Percentiles rank a stretch among this genome's conserved stretches.
Conservation (phyloP, 1,140 invertebrate species). For the Grapholita molesta region DNA sequence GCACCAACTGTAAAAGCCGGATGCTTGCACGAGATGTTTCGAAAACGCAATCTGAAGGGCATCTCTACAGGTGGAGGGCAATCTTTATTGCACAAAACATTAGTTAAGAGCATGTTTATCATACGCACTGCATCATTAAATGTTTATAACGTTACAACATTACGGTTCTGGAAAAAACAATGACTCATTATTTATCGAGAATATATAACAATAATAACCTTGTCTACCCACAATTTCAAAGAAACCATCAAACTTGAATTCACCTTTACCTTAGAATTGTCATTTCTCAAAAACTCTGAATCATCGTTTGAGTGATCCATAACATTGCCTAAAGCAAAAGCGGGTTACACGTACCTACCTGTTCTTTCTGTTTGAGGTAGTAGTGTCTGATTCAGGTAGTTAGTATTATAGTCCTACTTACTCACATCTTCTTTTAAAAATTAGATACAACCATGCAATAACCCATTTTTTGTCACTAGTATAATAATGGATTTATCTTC, state of each 20-base stretch:
- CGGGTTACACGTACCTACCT: neutral
- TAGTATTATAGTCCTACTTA: no score
- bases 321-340: neutral
- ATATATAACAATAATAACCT: neutral
- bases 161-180: neutral
- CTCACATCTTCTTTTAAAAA: no score
- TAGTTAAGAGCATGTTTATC: slow-evolving; percentile 44
- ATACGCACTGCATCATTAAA: slow-evolving; percentile 19
- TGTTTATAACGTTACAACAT: neutral
- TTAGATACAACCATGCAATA: no score
- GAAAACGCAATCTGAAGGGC: slow-evolving; percentile 62
- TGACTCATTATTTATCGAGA: neutral
- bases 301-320: neutral
- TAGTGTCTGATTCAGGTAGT: no score
- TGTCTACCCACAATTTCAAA: neutral
- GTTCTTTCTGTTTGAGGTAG: neutral
- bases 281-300: slow-evolving; percentile 4
- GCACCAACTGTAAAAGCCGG: slow-evolving; percentile 25
- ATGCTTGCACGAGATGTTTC: slow-evolving; percentile 62
- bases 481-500: neutral
- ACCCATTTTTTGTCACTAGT: no score
- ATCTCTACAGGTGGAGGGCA: slow-evolving; percentile 47
- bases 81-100: slow-evolving; percentile 42
- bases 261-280: neutral
- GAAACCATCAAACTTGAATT: neutral